Evolutionary conservation across 2,113 vertebrate species (phyloP).

Genomic region (Cynoglossus semilaevis): DNA sequence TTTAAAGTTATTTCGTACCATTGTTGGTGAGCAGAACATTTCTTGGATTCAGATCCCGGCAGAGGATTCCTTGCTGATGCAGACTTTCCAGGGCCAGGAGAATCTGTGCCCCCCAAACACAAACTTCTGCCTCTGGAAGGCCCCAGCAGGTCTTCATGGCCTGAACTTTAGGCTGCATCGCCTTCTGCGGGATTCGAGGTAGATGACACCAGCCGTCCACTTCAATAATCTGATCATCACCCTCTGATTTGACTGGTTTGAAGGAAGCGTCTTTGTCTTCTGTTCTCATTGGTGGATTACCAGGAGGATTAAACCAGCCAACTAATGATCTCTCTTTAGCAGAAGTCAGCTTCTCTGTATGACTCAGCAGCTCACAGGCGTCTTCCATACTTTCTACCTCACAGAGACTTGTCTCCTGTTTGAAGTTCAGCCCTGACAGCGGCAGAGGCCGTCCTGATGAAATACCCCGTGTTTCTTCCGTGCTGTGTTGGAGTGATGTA

Average conservation of each 20-base stretch:
- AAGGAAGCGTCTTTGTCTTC: slow-evolving; percentile 28
- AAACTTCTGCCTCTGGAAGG: slow-evolving; percentile 83
- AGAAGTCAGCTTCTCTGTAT: slow-evolving; percentile 41
- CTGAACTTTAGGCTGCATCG: slow-evolving; percentile 18
- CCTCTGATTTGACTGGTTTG: slow-evolving; percentile 30
- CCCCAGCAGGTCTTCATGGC: slow-evolving; percentile 61
- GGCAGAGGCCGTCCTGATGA: slow-evolving; percentile 26
- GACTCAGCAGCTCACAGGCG: slow-evolving; percentile 48
- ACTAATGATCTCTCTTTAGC: slow-evolving; percentile 40
- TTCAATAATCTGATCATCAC: slow-evolving; percentile 70
- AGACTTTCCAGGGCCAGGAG: slow-evolving; percentile 90
- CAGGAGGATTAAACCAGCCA: slow-evolving; percentile 22
- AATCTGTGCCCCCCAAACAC: slow-evolving; percentile 89
- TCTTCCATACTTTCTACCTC: slow-evolving; percentile 44
- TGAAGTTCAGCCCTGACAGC: slow-evolving; percentile 21
- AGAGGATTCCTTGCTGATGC: slow-evolving; percentile 93
- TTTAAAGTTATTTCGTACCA: slow-evolving; percentile 71
- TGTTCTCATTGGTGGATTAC: not conserved
- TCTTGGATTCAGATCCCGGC: slow-evolving; percentile 93
- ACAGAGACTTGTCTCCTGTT: slow-evolving; percentile 18
- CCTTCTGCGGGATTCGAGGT: slow-evolving; percentile 40
- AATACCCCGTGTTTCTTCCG: slow-evolving; percentile 20
- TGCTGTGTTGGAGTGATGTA: slow-evolving; percentile 15
- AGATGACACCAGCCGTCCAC: slow-evolving; percentile 74
- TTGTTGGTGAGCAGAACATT: slow-evolving; percentile 89